Evolutionary conservation across 2,797 vertebrate species (phyloP).

Genomic region (Buceros bicornis): DNA sequence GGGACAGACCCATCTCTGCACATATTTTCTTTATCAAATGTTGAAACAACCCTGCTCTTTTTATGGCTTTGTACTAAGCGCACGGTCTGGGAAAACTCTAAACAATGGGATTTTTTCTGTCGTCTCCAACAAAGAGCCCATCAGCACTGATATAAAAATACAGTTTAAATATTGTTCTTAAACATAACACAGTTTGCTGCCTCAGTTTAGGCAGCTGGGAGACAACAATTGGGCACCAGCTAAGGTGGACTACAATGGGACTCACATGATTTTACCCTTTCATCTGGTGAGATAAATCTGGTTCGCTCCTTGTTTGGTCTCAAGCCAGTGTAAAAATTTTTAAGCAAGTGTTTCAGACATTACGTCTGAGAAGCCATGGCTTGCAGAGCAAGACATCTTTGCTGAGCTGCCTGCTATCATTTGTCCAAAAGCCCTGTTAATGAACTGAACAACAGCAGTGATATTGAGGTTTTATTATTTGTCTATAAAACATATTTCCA

Average conservation of each 20-base stretch:
- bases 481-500: neutral
- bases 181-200: slow-evolving; percentile 11
- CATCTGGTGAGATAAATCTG: neutral
- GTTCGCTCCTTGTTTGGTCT: neutral
- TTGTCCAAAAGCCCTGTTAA: neutral
- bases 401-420: neutral
- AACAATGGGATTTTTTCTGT: slow-evolving; percentile 67
- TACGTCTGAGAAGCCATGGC: fast-evolving
- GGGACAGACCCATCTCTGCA: neutral
- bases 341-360: neutral
- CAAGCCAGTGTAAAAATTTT: neutral
- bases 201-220: slow-evolving; percentile 30
- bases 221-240: neutral
- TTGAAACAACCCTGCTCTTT: slow-evolving; percentile 46
- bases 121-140: slow-evolving; percentile 46
- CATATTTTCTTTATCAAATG: slow-evolving; percentile 33
- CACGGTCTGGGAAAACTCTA: slow-evolving; percentile 43
- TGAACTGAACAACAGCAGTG: neutral
- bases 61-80: slow-evolving; percentile 4
- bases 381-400: neutral
- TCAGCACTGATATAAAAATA: slow-evolving; percentile 24
- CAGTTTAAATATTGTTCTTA: slow-evolving; percentile 35
- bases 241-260: neutral
- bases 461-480: neutral
- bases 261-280: neutral